Percentiles rank a stretch among this genome's conserved stretches.
Conservation (phyloP, 2,888 invertebrate genomes). For the Drosophila barbarae region DNA sequence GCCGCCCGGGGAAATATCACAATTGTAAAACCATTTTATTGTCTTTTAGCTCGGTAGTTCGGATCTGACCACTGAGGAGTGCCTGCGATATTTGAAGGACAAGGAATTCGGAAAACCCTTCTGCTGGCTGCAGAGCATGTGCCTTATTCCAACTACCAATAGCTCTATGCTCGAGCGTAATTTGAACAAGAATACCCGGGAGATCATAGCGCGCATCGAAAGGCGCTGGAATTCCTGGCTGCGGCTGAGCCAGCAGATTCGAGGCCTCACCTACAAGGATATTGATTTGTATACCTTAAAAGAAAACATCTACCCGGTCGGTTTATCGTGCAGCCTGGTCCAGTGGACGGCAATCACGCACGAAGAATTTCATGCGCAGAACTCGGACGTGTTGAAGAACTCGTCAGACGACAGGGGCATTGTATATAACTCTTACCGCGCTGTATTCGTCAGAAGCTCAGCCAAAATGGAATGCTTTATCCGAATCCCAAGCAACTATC, state of each 20-base stretch:
- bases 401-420: constrained; percentile 71
- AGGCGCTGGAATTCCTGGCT: constrained; percentile 87
- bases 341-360: constrained; percentile 86
- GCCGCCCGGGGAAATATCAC: not conserved
- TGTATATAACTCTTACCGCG: constrained; percentile 87
- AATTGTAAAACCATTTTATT: not conserved
- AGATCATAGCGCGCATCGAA: constrained; percentile 87
- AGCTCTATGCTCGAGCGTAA: constrained; percentile 50
- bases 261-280: constrained; percentile 80
- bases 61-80: constrained; percentile 37
- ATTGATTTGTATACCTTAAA: constrained; percentile 66
- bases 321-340: constrained; percentile 83
- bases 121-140: constrained; percentile 93
- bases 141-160: constrained; percentile 89
- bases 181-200: constrained; percentile 84
- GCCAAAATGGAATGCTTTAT: constrained; percentile 89
- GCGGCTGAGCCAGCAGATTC: constrained; percentile 88
- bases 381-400: constrained; percentile 39
- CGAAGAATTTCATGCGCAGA: constrained; percentile 81
- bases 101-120: constrained; percentile 89
- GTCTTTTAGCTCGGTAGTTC: constrained; percentile 42
- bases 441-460: constrained; percentile 89
- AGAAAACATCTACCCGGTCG: constrained; percentile 65
- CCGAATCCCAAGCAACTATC: constrained; percentile 91
- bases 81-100: constrained; percentile 52